Evolutionary conservation across 2,113 vertebrate genomes (phyloP).

Genomic region (Thamnophis sirtalis): DNA sequence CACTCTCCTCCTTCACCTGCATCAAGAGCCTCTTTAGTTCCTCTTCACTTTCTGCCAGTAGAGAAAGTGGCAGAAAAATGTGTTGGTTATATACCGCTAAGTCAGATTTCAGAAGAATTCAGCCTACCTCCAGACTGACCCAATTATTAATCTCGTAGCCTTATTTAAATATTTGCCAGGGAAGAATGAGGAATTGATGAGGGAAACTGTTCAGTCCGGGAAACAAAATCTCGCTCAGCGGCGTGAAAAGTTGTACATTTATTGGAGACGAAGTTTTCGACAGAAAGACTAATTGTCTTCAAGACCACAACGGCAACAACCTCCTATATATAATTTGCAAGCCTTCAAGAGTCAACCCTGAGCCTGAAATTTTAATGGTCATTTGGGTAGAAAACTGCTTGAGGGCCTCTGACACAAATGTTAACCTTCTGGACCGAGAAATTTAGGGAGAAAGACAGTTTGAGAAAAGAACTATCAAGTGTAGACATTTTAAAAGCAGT

Average conservation of each 20-base stretch:
- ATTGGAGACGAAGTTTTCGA: background rate
- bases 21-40: too few relatives aligned
- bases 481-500: background rate
- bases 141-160: background rate
- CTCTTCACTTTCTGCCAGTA: too few relatives aligned
- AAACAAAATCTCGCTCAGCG: background rate
- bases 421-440: background rate
- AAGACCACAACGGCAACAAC: background rate
- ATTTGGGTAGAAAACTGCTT: background rate
- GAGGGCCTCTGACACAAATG: background rate
- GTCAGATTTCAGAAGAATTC: background rate
- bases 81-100: background rate
- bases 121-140: background rate
- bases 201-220: background rate
- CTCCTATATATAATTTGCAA: background rate
- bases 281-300: background rate
- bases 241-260: background rate
- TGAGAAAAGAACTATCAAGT: background rate
- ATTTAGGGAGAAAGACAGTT: background rate
- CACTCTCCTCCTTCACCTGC: too few relatives aligned
- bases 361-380: background rate
- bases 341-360: rapidly evolving
- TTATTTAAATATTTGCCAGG: background rate
- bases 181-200: background rate
- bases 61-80: too few relatives aligned